A percentile compares a stretch with the other conserved stretches of the same genome.
Conservation (phyloP, 1,140 invertebrate genomes). For the Drosophila ercepeae region DNA sequence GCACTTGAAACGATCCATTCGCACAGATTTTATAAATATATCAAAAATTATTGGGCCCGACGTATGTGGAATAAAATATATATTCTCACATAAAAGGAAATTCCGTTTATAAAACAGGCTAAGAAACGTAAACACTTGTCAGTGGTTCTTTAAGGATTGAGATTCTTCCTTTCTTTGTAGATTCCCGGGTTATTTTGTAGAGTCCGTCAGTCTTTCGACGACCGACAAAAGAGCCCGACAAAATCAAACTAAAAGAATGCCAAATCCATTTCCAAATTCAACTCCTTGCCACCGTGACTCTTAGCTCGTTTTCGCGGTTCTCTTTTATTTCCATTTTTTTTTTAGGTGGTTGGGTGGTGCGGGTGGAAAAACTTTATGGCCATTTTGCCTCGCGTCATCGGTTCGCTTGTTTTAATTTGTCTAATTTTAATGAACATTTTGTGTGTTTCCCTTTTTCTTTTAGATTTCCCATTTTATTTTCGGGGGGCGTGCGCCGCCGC, state of each 20-base stretch:
- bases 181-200: constrained; percentile 38
- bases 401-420: constrained; percentile 58
- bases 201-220: constrained; percentile 59
- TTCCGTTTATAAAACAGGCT: constrained; percentile 19
- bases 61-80: background rate
- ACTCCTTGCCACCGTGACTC: constrained; percentile 56
- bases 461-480: background rate
- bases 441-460: constrained; percentile 37
- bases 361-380: constrained; percentile 46
- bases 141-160: constrained; percentile 1
- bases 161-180: constrained; percentile 24
- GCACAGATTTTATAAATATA: constrained; percentile 35
- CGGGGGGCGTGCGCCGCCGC: background rate
- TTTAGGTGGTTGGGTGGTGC: constrained; percentile 6
- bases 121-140: constrained; percentile 55
- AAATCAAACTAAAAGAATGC: constrained; percentile 80
- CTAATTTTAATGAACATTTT: constrained; percentile 74
- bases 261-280: constrained; percentile 68
- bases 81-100: constrained; percentile 12
- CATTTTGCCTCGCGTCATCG: constrained; percentile 57
- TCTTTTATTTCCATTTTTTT: constrained; percentile 27
- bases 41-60: constrained; percentile 7
- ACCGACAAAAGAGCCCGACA: constrained; percentile 59
- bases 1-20: constrained; percentile 49
- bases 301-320: constrained; percentile 5